Evolutionary conservation across 2,888 invertebrate species (phyloP).

Genomic region (Lasius platythorax): DNA sequence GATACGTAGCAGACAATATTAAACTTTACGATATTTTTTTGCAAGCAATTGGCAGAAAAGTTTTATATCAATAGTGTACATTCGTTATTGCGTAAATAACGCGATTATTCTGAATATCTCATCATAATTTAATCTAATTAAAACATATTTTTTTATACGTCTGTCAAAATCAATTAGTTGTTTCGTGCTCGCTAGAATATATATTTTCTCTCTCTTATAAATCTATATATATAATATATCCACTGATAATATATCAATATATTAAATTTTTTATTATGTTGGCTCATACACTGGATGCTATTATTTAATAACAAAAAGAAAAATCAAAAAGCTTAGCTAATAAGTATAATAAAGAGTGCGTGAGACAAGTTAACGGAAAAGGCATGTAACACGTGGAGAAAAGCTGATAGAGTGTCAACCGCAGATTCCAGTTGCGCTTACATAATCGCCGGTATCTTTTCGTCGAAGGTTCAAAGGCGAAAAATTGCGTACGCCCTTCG

Average conservation of each 20-base stretch:
- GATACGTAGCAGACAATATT: slow-evolving; percentile 27
- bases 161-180: not conserved
- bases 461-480: not conserved
- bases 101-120: slow-evolving; percentile 11
- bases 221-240: not conserved
- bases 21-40: slow-evolving; percentile 20
- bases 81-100: not conserved
- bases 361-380: slow-evolving; percentile 48
- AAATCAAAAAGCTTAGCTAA: not conserved
- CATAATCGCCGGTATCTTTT: slow-evolving; percentile 11
- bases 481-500: slow-evolving; percentile 7
- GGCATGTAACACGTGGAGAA: slow-evolving; percentile 27
- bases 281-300: not conserved
- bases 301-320: not conserved
- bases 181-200: not conserved
- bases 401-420: slow-evolving; percentile 37
- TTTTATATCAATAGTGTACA: slow-evolving; percentile 1
- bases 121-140: slow-evolving; percentile 1
- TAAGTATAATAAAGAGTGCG: not conserved
- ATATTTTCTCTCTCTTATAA: not conserved
- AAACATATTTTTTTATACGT: not conserved
- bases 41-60: not conserved
- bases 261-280: not conserved
- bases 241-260: not conserved
- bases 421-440: slow-evolving; percentile 7